Base-by-base conservation (phyloP, 2,888 invertebrate species). In the Amiota mariae region DNA sequence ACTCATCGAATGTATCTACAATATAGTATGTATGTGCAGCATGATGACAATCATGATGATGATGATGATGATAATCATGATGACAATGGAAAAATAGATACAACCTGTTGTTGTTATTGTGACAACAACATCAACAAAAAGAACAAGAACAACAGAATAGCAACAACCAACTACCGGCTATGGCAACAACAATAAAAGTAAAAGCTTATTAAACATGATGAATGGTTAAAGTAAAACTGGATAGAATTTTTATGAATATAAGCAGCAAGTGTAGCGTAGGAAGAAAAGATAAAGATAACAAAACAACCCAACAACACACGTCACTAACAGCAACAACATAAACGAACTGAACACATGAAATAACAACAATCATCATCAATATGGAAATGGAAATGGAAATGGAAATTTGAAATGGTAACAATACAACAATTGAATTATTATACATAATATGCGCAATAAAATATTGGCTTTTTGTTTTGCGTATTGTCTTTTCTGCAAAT, bases 21-120 rank as follows among this genome's bases (percentile, higher is more conserved):
- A 4, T 36, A 36, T 36, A 36, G 3, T 36, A 36, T 36, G 36
- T 36, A 36, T 24, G 36, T 24, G 3, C 24, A 24, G n/a, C n/a
- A n/a, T n/a, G n/a, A n/a, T n/a, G n/a, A n/a, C n/a, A n/a, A n/a
- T n/a, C n/a, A 24, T 24, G 24, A 24, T 24, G 1, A 24, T 3
- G 2, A 24, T 24, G 24, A 36, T 36, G 36, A 36, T 36, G 36
- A 36, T 36, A 6, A 36, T 36, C 4, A 59, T 12, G 11, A 59
- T 59, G 59, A 20, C 54, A n/a, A 15, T 18, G 59, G 36, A 64
- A 10, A 20, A 18, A 61, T 49, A 48, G 10, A 66, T 48, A 66
- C 66, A 66, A 66, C 66, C 66, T 66, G 66, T 66, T 66, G 64
- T 64, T 64, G 66, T 48, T 48, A 48, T 48, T 18, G 20, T 48